phyloP scores from a whole-genome alignment of 2,888 invertebrate genomes.

The Cantharis lateralis region DNA sequence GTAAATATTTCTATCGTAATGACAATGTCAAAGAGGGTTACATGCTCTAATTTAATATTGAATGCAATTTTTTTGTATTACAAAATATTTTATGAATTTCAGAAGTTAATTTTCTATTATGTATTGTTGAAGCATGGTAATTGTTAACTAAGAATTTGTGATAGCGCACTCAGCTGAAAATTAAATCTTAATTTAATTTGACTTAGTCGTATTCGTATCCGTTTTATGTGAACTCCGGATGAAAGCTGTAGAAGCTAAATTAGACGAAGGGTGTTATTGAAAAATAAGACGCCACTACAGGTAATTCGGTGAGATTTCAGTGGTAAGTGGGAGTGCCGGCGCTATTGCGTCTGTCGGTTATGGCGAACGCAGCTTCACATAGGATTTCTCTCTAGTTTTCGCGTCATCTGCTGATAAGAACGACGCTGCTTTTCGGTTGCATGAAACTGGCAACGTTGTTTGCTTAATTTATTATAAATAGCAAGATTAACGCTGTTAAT shows the following conservation, averaged over 20 bases:
- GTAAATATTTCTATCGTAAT: neutral
- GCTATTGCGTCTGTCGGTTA: slow-evolving; percentile 43
- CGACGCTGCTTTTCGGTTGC: slow-evolving; percentile 39
- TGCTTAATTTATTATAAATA: slow-evolving; percentile 5
- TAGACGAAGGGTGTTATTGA: slow-evolving; percentile 37
- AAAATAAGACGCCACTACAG: slow-evolving; percentile 39
- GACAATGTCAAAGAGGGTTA: neutral
- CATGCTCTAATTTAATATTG: neutral
- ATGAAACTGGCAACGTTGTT: slow-evolving; percentile 13
- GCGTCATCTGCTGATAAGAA: slow-evolving; percentile 51
- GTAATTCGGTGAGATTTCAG: slow-evolving; percentile 45
- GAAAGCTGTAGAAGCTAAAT: slow-evolving; percentile 22
- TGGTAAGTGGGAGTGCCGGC: slow-evolving; percentile 52
- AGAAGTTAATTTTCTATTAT: neutral
- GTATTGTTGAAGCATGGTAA: neutral
- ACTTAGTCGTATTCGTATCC: slow-evolving; percentile 31
- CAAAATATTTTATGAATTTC: neutral
- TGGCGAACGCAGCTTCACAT: slow-evolving; percentile 50
- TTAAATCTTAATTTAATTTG: slow-evolving; percentile 33
- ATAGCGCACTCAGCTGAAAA: slow-evolving; percentile 19
- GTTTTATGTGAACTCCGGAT: slow-evolving; percentile 18
- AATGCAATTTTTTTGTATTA: neutral
- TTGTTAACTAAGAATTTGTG: neutral
- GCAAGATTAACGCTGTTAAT: neutral
- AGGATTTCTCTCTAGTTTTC: slow-evolving; percentile 51